Evolutionary conservation across 1,140 invertebrate species (phyloP).

Genomic region (Penaeus indicus): DNA sequence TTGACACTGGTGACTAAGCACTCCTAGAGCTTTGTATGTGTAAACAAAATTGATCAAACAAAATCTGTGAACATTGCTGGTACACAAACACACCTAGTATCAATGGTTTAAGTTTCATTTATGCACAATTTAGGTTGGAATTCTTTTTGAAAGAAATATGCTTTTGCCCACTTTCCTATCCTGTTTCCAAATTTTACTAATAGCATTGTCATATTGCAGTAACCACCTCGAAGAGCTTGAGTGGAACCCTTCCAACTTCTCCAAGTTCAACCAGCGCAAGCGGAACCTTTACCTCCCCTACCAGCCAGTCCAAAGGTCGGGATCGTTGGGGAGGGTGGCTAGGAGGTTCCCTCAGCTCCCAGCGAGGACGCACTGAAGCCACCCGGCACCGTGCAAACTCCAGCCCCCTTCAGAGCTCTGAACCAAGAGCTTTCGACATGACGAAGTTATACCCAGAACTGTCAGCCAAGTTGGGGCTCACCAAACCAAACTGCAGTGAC

Average conservation of each 20-base stretch:
- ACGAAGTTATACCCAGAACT: constrained; percentile 57
- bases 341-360: constrained; percentile 45
- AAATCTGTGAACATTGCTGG: no score
- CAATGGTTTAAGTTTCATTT: no score
- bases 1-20: no score
- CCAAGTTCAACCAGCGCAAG: background rate
- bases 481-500: constrained; percentile 46
- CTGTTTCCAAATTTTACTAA: no score
- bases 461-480: constrained; percentile 55
- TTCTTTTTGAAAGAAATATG: no score
- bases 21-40: no score
- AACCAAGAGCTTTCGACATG: constrained; percentile 59
- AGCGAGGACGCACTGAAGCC: constrained; percentile 34
- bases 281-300: constrained; percentile 6
- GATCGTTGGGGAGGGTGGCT: constrained; percentile 58
- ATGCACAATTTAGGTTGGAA: no score
- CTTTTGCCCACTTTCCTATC: no score
- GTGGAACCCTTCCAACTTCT: constrained; percentile 32
- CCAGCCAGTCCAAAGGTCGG: constrained; percentile 25
- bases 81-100: no score
- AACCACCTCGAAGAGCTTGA: constrained; percentile 44
- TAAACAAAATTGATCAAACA: no score
- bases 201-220: background rate
- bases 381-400: constrained; percentile 42
- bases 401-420: constrained; percentile 52